These are phyloP conservation scores for Atherinosoma microstoma DNA, from an alignment of 2,797 vertebrate genomes.

Conservation along the genomic window DNA sequence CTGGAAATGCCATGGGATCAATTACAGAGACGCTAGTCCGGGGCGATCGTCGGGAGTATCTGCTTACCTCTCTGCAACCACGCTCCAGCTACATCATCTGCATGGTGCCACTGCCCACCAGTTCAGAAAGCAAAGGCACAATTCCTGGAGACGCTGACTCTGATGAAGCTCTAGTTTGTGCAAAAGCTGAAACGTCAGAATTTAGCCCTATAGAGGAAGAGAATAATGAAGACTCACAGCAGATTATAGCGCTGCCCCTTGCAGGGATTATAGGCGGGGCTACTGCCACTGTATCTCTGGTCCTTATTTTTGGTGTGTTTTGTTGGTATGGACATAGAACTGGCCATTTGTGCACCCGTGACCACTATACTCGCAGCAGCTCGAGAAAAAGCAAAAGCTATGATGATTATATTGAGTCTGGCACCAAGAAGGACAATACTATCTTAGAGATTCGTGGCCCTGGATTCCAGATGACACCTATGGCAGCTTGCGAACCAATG, in stretches of 20 bases:
- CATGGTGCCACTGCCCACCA: constrained; percentile 89
- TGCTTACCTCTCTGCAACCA: constrained; percentile 90
- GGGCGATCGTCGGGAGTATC: constrained; percentile 91
- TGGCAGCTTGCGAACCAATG: constrained; percentile 83
- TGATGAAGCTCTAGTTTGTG: constrained; percentile 90
- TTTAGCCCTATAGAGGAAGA: constrained; percentile 79
- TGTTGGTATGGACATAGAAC: constrained; percentile 92
- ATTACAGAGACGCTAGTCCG: constrained; percentile 94
- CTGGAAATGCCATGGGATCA: constrained; percentile 89
- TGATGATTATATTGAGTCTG: constrained; percentile 93
- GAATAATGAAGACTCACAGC: constrained; percentile 77
- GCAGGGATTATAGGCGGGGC: constrained; percentile 92
- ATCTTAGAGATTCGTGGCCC: constrained; percentile 92
- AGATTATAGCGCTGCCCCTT: constrained; percentile 84
- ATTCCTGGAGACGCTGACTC: constrained; percentile 80
- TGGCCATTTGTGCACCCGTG: constrained; percentile 84
- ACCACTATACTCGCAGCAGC: constrained; percentile 86
- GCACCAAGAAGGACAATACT: constrained; percentile 95
- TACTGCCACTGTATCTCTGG: constrained; percentile 88
- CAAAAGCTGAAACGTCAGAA: constrained; percentile 90
- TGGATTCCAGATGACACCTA: constrained; percentile 92
- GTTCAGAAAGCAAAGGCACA: constrained; percentile 73
- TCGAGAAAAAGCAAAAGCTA: constrained; percentile 90
- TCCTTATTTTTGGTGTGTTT: constrained; percentile 88
- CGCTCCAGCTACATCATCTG: constrained; percentile 93